Base-by-base conservation (phyloP, 92 coral and sea anemone species). In the Bergia sp. region DNA sequence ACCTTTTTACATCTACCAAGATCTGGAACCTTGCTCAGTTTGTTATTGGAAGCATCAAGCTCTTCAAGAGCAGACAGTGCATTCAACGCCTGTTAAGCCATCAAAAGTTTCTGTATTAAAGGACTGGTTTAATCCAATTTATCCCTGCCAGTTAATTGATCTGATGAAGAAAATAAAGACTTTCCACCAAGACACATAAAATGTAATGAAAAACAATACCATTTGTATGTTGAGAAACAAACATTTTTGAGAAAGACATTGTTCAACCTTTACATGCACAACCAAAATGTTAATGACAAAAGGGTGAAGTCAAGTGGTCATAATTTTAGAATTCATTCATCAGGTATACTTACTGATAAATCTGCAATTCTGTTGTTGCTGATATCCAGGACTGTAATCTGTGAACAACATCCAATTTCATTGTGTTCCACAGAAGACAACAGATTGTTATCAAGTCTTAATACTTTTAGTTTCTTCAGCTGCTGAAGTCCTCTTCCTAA, bases 1-100 rank as follows among this genome's bases (percentile, higher is more conserved):
- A 95, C 98, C 89, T 97, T 93, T 77, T 91, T 93, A 80, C 99
- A 97, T 82, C 99, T 90, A 23, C 99, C 98, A 55, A 97, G 85
- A 87, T 94, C 97, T 50, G 98, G 93, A 23, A 95, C 47, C 71
- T 89, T 92, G 74, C 73, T 71, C 44, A 97, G 88, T 78, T 73
- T 86, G 91, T 97, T 97, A 43, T 95, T 91, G 61, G 98, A 93
- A n/a, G 91, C 94, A 83, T 97, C 96, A 85, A 95, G 96, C 77
- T 97, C 98, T 85, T 97, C 97, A 29, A 97, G 94, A 18, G 91
- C 86, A 4, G 99, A 92, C 40, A 97, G 87, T 40, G 95, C 92
- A 88, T 95, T 97, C 79, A 97, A 47, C 53, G 98, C 98, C 98
- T 95, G 81, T 10, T 9, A 73, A 82, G 42, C 7, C 49, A 50